phyloP scores from a whole-genome alignment of 2,888 invertebrate genomes.

The Leucophenga montana region DNA sequence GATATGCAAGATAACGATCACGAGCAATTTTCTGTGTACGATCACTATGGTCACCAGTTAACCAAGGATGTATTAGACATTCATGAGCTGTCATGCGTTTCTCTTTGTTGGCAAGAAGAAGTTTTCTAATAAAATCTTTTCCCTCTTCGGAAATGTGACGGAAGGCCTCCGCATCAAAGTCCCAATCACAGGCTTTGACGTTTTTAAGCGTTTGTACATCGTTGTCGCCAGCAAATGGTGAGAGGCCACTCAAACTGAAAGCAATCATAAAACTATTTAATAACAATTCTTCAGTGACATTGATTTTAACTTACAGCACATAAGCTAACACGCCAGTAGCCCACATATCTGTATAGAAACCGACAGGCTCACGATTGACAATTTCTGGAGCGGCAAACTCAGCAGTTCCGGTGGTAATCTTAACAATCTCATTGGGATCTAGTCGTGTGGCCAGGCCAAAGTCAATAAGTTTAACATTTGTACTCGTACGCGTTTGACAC shows the following conservation, averaged over 20 bases:
- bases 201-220: conserved; percentile 98
- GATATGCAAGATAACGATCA: conserved; percentile 87
- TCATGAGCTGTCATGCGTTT: conserved; percentile 99
- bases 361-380: conserved; percentile 97
- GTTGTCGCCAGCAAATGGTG: conserved; percentile 99
- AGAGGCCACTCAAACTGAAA: conserved; percentile 91
- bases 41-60: conserved; percentile 87
- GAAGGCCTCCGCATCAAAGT: conserved; percentile 98
- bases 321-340: conserved; percentile 98
- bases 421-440: conserved; percentile 98
- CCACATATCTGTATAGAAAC: conserved; percentile 99
- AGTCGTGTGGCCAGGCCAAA: conserved; percentile 99
- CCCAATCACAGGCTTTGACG: conserved; percentile 99
- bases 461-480: conserved; percentile 98
- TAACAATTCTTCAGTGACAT: background rate
- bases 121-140: conserved; percentile 96
- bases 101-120: conserved; percentile 95
- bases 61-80: conserved; percentile 95
- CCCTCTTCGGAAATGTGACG: conserved; percentile 94
- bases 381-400: conserved; percentile 99
- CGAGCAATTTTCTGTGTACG: conserved; percentile 87
- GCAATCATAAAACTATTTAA: background rate
- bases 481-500: conserved; percentile 96
- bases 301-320: conserved; percentile 85
- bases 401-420: conserved; percentile 98